Evolutionary conservation across 1,140 invertebrate genomes (phyloP), one percentile per base, ranked within the genome.

Genomic region (Ceratosolen fusciceps): DNA sequence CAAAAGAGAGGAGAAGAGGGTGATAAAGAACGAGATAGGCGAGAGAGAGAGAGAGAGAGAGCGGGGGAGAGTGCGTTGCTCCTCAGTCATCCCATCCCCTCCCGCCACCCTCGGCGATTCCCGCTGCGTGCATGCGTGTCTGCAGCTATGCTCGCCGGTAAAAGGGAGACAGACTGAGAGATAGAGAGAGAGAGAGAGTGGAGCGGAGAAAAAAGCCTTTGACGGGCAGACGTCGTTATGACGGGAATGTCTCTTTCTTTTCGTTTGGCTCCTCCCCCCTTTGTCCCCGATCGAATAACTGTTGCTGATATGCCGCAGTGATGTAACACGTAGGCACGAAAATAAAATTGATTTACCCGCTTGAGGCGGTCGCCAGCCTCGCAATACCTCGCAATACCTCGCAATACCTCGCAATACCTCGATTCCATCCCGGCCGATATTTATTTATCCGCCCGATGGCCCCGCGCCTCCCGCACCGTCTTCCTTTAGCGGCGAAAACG

Each of bases 161-260:
- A n/a, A n/a, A n/a, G n/a, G 58, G 39, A 52, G 10, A 14, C 67
- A 72, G n/a, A 54, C 56, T 56, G 37, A 79, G 43, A 47, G 39
- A 37, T n/a, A 31, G 60, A 65, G 37, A 65, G 34, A 65, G 37
- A 5, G 10, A 65, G 60, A 37, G 60, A 37, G 31, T n/a, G 37
- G 2, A 65, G 60, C 29, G n/a, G 14, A 47, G 65, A 37, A 68
- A 68, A 26, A 54, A 16, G 54, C 16, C 39, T 56, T 60, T 68
- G 60, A 65, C n/a, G 60, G 34, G 60, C 19, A 52, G 60, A n/a
- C 29, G 31, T 65, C 60, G 60, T 65, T 65, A 52, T 47, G 68
- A 71, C 26, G 29, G 43, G 68, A 71, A 71, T 71, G 68, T 71
- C 68, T 52, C 60, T 65, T 65, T 31, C 24, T 65, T 65, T 65